These are phyloP conservation scores for Ptychochromis oligacanthus DNA, from an alignment of 2,113 vertebrate genomes.

Conservation along the genomic window DNA sequence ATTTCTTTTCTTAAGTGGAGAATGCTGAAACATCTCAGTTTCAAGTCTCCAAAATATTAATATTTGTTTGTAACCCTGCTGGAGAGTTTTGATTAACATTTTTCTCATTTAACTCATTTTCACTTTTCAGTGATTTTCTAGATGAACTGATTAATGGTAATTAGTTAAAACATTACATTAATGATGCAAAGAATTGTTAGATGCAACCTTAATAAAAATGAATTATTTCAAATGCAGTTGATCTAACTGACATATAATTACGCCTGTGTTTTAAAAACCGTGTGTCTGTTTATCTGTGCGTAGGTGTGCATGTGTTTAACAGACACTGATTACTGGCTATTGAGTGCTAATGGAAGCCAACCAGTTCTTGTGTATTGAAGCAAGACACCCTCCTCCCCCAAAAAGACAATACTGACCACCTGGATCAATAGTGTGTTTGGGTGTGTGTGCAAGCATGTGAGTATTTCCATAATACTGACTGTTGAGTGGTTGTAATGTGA, in stretches of 20 bases:
- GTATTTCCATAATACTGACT: conserved; percentile 63
- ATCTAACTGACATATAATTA: neutral
- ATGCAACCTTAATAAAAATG: neutral
- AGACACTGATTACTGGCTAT: conserved; percentile 32
- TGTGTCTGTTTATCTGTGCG: neutral
- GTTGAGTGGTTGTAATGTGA: conserved; percentile 72
- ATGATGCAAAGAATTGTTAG: neutral
- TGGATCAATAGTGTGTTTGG: conserved; percentile 49
- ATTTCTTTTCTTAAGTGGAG: too few relatives aligned
- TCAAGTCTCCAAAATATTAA: too few relatives aligned
- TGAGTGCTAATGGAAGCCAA: conserved; percentile 48
- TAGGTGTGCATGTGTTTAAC: neutral
- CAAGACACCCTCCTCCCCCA: conserved; percentile 4
- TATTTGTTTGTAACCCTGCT: neutral
- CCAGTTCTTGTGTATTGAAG: conserved; percentile 46
- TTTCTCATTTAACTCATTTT: neutral
- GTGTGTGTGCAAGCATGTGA: conserved; percentile 22
- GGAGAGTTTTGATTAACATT: neutral
- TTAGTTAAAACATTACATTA: neutral
- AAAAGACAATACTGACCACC: conserved; percentile 63
- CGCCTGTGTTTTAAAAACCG: neutral
- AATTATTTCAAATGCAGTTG: neutral
- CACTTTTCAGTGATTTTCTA: neutral
- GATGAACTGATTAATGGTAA: neutral
- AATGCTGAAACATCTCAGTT: neutral